phyloP scores from a whole-genome alignment of 2,113 vertebrate species.

The Phocoena sinus region DNA sequence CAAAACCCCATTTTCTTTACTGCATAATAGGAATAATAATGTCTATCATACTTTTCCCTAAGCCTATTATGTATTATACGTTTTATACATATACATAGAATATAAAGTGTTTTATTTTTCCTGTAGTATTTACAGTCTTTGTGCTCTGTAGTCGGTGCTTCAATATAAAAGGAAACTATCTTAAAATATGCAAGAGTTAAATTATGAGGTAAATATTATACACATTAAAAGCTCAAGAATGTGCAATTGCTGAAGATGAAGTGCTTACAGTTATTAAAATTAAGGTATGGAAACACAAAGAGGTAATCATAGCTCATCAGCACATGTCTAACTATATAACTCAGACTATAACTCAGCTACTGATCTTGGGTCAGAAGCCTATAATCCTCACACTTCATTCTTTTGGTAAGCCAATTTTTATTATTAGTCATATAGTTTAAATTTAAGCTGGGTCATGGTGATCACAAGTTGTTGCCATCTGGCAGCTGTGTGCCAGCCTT shows the following conservation, averaged over 20 bases:
- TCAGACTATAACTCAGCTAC: not conserved
- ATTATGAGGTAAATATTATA: not conserved
- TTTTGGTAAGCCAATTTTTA: conserved; percentile 26
- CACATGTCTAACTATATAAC: not conserved
- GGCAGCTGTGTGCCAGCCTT: conserved; percentile 50
- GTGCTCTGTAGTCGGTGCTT: not conserved
- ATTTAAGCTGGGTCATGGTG: not conserved
- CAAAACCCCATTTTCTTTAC: not conserved
- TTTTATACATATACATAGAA: not conserved
- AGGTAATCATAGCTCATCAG: not conserved
- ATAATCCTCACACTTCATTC: conserved; percentile 10
- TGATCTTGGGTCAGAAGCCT: not conserved
- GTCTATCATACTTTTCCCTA: not conserved
- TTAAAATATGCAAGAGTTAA: not conserved
- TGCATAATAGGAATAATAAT: not conserved
- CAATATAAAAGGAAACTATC: not conserved
- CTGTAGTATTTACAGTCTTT: not conserved
- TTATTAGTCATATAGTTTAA: conserved; percentile 53
- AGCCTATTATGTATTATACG: not conserved
- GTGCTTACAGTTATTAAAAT: not conserved
- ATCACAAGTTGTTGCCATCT: conserved; percentile 31
- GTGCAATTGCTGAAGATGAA: not conserved
- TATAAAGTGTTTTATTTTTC: not conserved
- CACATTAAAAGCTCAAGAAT: not conserved
- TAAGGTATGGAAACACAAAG: not conserved